Conservation (phyloP, 2,113 vertebrate species). For the Chionomys nivalis region DNA sequence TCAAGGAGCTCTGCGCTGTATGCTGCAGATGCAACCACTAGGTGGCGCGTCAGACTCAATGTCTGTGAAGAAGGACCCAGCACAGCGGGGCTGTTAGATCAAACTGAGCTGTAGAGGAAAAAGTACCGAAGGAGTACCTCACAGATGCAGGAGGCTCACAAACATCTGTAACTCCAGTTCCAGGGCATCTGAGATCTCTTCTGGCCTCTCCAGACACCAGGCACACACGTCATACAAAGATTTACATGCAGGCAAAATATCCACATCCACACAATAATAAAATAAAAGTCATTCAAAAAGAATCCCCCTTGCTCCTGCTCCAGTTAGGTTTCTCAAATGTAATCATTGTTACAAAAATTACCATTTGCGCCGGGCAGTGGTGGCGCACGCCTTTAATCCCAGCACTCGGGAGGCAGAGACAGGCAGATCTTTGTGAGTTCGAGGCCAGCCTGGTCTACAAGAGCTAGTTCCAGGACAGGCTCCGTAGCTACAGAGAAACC, state of each 20-base stretch:
- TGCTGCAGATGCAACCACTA: background rate
- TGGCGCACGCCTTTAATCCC: no score
- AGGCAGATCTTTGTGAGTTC: no score
- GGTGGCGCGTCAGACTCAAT: background rate
- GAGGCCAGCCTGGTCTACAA: no score
- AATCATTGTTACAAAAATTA: background rate
- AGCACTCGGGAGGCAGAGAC: no score
- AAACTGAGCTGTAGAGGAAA: slow-evolving; percentile 21
- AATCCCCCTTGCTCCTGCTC: background rate
- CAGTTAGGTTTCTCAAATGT: slow-evolving; percentile 48
- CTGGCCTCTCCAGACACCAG: background rate
- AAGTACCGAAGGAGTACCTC: background rate
- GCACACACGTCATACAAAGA: background rate
- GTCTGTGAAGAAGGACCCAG: background rate
- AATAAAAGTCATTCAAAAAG: background rate
- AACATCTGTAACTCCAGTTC: background rate
- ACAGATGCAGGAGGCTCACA: background rate
- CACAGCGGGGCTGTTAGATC: background rate
- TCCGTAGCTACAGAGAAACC: no score
- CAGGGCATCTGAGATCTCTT: background rate
- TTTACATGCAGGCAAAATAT: background rate
- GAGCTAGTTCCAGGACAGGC: no score
- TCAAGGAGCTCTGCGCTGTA: background rate
- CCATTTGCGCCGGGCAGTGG: no score
- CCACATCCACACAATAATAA: background rate